These are phyloP conservation scores for Drosophila merina DNA, from an alignment of 2,888 invertebrate species.

Conservation along the genomic window DNA sequence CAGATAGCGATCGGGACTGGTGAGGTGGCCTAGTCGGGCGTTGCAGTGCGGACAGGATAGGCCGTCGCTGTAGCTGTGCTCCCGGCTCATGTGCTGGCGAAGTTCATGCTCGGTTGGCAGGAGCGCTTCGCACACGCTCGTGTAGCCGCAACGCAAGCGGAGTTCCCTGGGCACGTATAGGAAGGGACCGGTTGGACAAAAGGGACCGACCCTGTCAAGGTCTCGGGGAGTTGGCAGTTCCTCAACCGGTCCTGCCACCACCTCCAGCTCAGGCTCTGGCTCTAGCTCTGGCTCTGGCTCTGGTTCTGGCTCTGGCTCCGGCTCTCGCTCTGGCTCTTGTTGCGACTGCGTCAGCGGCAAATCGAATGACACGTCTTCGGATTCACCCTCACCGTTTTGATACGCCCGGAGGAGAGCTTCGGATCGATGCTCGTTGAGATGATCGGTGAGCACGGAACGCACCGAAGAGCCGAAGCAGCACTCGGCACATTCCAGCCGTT, in stretches of 20 bases:
- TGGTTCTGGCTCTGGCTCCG: too few relatives aligned
- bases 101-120: conserved; percentile 36
- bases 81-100: conserved; percentile 26
- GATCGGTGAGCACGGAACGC: conserved; percentile 88
- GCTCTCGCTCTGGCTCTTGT: not conserved
- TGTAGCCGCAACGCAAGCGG: conserved; percentile 89
- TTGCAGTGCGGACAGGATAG: conserved; percentile 47
- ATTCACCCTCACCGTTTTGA: not conserved
- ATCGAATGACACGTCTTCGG: not conserved
- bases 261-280: too few relatives aligned
- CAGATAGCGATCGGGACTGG: conserved; percentile 83
- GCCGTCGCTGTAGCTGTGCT: conserved; percentile 22
- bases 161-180: conserved; percentile 84
- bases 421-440: conserved; percentile 78
- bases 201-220: too few relatives aligned
- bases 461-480: conserved; percentile 90
- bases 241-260: too few relatives aligned
- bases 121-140: conserved; percentile 9
- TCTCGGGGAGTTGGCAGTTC: too few relatives aligned
- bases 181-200: too few relatives aligned
- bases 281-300: too few relatives aligned
- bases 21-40: accelerated
- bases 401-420: conserved; percentile 87
- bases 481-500: conserved; percentile 86
- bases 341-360: not conserved